Evolutionary conservation across 2,797 vertebrate genomes (phyloP).

Genomic region (Morus bassanus): DNA sequence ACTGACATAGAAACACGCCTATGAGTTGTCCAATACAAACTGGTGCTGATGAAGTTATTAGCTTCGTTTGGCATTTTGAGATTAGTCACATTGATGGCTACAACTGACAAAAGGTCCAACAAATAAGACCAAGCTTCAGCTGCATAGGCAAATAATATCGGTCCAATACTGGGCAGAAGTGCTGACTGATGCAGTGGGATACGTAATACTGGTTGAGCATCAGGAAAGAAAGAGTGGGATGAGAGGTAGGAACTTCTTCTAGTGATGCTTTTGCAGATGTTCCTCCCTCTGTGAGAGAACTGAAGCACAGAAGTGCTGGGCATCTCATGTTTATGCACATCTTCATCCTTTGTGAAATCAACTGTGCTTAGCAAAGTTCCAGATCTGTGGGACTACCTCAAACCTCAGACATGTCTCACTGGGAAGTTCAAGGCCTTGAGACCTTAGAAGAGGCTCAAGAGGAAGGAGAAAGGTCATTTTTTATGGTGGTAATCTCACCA

Average conservation of each 20-base stretch:
- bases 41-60: background rate
- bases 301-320: background rate
- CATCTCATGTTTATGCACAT: background rate
- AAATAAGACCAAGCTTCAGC: background rate
- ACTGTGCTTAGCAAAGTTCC: background rate
- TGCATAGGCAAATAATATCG: background rate
- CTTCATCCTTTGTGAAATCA: background rate
- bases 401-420: background rate
- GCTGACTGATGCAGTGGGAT: background rate
- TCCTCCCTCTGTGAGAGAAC: background rate
- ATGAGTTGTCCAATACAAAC: background rate
- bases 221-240: background rate
- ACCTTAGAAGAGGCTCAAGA: background rate
- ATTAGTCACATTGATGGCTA: background rate
- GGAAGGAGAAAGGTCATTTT: background rate
- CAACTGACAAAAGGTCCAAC: background rate
- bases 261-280: background rate
- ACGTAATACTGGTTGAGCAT: rapidly evolving
- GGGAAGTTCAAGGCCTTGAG: background rate
- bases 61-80: background rate
- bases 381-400: background rate
- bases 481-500: background rate
- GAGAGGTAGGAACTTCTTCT: background rate
- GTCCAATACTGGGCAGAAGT: background rate
- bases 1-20: background rate